These are phyloP conservation scores for Coleophora flavipennella DNA, from an alignment of 2,888 invertebrate genomes.

Conservation along the genomic window DNA sequence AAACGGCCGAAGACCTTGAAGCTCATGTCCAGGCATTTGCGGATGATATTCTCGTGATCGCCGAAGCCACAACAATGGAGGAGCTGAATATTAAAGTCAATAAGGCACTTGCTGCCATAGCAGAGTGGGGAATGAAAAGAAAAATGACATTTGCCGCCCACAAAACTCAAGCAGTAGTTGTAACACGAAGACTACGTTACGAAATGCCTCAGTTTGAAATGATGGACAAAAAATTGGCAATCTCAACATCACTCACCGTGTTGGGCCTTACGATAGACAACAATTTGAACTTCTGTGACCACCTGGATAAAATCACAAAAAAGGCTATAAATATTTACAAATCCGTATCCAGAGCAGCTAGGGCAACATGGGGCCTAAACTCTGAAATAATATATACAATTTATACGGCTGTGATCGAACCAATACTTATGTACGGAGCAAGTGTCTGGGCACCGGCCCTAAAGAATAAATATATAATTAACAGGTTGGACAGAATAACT, in stretches of 20 bases:
- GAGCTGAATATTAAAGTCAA: slow-evolving; percentile 2
- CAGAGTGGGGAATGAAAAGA: slow-evolving; percentile 8
- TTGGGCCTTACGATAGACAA: background rate
- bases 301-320: background rate
- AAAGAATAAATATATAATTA: background rate
- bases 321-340: background rate
- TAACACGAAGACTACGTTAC: slow-evolving; percentile 4
- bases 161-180: slow-evolving; percentile 8
- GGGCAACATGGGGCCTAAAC: slow-evolving; percentile 2
- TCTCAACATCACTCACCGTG: background rate
- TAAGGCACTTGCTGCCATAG: background rate
- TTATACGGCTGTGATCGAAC: background rate
- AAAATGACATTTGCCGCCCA: slow-evolving; percentile 14
- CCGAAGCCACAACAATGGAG: background rate
- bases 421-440: background rate
- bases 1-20: background rate
- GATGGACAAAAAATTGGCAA: background rate
- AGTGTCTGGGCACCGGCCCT: background rate
- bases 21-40: slow-evolving; percentile 15
- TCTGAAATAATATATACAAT: background rate
- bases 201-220: background rate
- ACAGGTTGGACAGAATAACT: slow-evolving; percentile 3
- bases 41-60: slow-evolving; percentile 13
- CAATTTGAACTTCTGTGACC: background rate
- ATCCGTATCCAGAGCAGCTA: background rate